Conservation (phyloP, 2,797 vertebrate species). For the Poeciliopsis presidionis region DNA sequence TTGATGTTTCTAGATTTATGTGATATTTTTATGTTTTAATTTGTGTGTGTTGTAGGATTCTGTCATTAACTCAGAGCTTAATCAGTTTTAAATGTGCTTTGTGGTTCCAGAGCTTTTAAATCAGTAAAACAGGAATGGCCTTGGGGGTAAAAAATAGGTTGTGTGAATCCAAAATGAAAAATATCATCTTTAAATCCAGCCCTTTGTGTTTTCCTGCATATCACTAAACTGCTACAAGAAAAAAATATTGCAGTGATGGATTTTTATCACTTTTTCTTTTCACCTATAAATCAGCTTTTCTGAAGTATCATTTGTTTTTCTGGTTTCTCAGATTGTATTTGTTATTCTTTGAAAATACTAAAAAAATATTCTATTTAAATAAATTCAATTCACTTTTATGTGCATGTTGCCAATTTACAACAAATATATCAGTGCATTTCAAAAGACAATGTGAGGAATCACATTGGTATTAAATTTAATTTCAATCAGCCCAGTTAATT, state of each 20-base stretch:
- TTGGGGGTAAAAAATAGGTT: not conserved
- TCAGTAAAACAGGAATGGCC: not conserved
- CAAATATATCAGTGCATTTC: not conserved
- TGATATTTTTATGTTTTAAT: not conserved
- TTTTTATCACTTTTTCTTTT: not conserved
- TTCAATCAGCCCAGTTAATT: not conserved
- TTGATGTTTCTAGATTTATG: slow-evolving; percentile 1
- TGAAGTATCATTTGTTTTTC: not conserved
- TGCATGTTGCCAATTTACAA: not conserved
- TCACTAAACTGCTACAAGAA: not conserved
- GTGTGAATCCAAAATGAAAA: not conserved
- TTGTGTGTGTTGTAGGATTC: not conserved
- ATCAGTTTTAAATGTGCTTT: not conserved
- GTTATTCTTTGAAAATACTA: not conserved
- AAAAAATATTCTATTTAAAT: not conserved
- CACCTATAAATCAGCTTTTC: not conserved
- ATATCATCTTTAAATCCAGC: not conserved
- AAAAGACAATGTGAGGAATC: not conserved
- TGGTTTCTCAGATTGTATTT: not conserved
- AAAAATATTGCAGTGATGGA: not conserved
- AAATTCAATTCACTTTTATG: not conserved
- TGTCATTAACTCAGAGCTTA: not conserved
- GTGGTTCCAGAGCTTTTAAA: not conserved
- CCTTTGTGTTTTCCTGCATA: not conserved
- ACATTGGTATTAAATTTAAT: not conserved